Conservation (phyloP, 2,888 invertebrate genomes). For the Drosophila picticornis region DNA sequence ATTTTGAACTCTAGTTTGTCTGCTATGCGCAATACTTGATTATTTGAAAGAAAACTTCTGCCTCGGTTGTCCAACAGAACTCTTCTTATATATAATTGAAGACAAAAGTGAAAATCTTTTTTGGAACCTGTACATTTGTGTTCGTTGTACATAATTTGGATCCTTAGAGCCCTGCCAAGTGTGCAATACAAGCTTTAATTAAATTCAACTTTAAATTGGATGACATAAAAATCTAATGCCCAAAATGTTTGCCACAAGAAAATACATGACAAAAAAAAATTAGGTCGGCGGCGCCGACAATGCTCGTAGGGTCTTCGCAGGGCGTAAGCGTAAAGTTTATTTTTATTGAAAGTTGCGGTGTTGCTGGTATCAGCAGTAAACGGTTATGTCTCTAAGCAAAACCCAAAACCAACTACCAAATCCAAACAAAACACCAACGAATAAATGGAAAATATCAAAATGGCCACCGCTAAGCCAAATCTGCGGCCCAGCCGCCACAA, state of each 20-base stretch:
- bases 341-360: conserved; percentile 63
- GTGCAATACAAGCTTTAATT: conserved; percentile 48
- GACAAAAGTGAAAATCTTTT: neutral
- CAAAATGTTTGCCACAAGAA: conserved; percentile 46
- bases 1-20: neutral
- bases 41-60: neutral
- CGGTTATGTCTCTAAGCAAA: conserved; percentile 66
- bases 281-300: conserved; percentile 13
- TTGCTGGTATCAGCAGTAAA: conserved; percentile 59
- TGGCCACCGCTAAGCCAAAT: conserved; percentile 62
- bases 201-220: conserved; percentile 68
- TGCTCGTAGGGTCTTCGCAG: conserved; percentile 12
- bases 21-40: neutral
- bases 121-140: neutral
- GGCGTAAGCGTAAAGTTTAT: conserved; percentile 35
- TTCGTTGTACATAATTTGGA: conserved; percentile 10
- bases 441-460: conserved; percentile 71
- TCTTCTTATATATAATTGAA: neutral
- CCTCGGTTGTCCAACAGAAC: neutral
- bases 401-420: conserved; percentile 49
- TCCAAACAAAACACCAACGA: conserved; percentile 60
- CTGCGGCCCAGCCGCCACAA: neutral
- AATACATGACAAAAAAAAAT: conserved; percentile 16
- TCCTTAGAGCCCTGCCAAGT: conserved; percentile 7
- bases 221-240: conserved; percentile 61